These are phyloP conservation scores for Prionchulus punctatus DNA, from an alignment of 2,888 invertebrate species.

Conservation along the genomic window DNA sequence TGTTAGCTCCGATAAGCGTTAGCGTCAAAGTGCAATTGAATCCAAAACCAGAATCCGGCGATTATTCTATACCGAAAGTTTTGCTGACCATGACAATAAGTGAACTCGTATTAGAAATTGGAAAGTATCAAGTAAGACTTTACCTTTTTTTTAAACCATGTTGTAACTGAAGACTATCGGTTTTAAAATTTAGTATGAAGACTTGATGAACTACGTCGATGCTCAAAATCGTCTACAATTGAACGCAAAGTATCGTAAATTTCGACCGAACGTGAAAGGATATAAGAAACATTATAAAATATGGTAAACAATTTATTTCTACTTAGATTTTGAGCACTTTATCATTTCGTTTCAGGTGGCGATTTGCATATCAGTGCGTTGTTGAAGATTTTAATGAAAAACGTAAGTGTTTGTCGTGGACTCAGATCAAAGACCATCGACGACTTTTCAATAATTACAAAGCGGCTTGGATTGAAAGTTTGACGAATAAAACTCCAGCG, in stretches of 20 bases:
- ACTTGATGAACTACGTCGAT: constrained; percentile 69
- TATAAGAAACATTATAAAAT: constrained; percentile 44
- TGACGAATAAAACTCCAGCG: constrained; percentile 33
- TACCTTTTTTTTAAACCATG: not conserved
- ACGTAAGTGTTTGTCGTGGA: constrained; percentile 87
- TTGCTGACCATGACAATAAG: constrained; percentile 40
- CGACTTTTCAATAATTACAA: constrained; percentile 45
- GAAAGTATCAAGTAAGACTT: constrained; percentile 33
- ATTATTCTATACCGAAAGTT: constrained; percentile 64
- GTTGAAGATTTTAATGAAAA: too few relatives aligned
- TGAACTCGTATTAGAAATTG: constrained; percentile 36
- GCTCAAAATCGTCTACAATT: constrained; percentile 70
- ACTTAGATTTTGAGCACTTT: not conserved
- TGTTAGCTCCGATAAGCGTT: constrained; percentile 79
- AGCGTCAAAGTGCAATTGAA: constrained; percentile 71
- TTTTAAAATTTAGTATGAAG: constrained; percentile 70
- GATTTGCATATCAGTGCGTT: constrained; percentile 67
- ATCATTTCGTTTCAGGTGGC: constrained; percentile 52
- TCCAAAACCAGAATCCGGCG: constrained; percentile 74
- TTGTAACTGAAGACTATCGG: not conserved
- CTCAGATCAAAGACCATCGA: constrained; percentile 61
- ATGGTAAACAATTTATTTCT: not conserved
- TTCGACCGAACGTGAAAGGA: constrained; percentile 50
- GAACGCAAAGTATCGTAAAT: constrained; percentile 63
- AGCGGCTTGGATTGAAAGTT: constrained; percentile 38